These are phyloP conservation scores for Eretmocerus hayati DNA, from an alignment of 2,888 invertebrate genomes.

Conservation along the genomic window DNA sequence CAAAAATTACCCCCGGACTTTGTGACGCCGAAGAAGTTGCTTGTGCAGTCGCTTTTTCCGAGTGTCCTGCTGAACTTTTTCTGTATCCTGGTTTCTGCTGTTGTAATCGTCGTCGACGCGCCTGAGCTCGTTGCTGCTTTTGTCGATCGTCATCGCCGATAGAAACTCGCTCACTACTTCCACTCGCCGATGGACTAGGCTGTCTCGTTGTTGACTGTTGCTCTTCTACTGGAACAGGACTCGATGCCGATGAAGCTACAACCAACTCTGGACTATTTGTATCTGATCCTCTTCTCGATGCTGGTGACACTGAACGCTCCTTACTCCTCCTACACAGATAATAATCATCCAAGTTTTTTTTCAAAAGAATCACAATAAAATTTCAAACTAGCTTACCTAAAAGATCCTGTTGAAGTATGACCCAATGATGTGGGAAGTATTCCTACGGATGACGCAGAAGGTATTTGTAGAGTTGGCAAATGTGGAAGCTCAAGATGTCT, in stretches of 20 bases:
- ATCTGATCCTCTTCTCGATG: constrained; percentile 10
- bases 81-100: constrained; percentile 1
- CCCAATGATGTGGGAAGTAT: too few species aligned
- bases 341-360: neutral
- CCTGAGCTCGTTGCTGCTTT: constrained; percentile 22
- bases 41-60: constrained; percentile 4
- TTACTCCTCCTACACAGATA: constrained; percentile 1
- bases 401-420: too few species aligned
- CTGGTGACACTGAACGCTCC: constrained; percentile 17
- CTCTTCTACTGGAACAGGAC: constrained; percentile 5
- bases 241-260: constrained; percentile 23
- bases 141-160: constrained; percentile 21
- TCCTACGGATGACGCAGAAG: too few species aligned
- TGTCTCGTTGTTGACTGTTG: constrained; percentile 1
- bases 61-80: constrained; percentile 1
- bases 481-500: constrained; percentile 35
- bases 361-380: too few species aligned
- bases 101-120: constrained; percentile 6
- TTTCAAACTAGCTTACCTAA: too few species aligned
- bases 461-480: constrained; percentile 36
- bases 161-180: constrained; percentile 27
- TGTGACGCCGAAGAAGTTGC: neutral
- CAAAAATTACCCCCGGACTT: constrained; percentile 56
- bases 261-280: constrained; percentile 20
- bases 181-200: constrained; percentile 24